Evolutionary conservation across 2,113 vertebrate species (phyloP), one percentile per base, ranked within the genome.

Genomic region (Ia io): DNA sequence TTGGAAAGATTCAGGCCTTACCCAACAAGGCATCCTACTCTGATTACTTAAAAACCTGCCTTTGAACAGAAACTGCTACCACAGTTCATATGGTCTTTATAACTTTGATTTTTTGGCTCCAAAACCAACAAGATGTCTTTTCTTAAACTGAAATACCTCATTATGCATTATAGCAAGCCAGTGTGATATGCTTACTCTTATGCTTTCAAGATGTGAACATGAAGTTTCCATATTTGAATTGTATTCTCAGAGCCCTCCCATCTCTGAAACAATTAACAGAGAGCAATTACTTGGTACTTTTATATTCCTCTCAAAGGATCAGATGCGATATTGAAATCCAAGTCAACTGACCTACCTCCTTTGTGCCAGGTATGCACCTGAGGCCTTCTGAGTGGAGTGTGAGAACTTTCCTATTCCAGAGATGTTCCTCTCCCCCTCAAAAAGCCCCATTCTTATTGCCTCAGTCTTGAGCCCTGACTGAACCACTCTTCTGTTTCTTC

Each of bases 61-160:
- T 85, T 78, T 78, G 67, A 79, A 73, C 56, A 92, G 71, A 93
- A 82, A 65, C 88, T 86, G 73, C 88, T 95, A 56, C 79, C 37
- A 59, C 82, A 70, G 74, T 71, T 92, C 80, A 63, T 42, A 53
- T 51, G 51, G 85, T 92, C 92, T 88, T 77, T 40, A 70, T 32
- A 59, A 77, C 53, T 90, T 85, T 78, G 87, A 47, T 37, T 70
- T 82, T 80, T 73, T 82, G 61, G 77, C 69, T 90, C 16, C 56
- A 35, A 32, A 83, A 65, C 65, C 77, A 77, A 74, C 49, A 88
- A 61, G 79, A 70, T 90, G 6, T 70, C 89, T 94, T 73, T 79
- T 42, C n/a, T 88, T 67, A 80, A 9, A 74, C 40, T 22, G 22
- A 91, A 53, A 71, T 61, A 37, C 53, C 59, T 88, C 37, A 28